phyloP scores from a whole-genome alignment of 1,140 invertebrate species.

The Pissodes strobi region DNA sequence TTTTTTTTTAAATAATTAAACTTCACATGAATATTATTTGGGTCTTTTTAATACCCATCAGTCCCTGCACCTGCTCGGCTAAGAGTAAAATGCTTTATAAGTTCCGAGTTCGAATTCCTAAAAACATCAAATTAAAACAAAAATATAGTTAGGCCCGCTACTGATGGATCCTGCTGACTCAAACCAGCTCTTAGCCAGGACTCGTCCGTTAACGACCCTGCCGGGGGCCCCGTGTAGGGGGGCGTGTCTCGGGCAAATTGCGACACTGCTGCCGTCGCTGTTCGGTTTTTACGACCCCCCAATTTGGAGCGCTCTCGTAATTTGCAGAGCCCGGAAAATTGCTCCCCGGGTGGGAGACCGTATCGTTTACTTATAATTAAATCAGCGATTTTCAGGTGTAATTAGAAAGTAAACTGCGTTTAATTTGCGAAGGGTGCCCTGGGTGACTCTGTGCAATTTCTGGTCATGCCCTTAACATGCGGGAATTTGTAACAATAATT shows the following conservation, averaged over 20 bases:
- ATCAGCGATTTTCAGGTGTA: constrained; percentile 13
- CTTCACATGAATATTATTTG: too few relatives aligned
- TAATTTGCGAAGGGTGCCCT: too few relatives aligned
- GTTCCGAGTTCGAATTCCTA: too few relatives aligned
- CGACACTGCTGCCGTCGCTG: constrained; percentile 31
- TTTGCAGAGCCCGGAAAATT: constrained; percentile 24
- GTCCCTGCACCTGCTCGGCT: too few relatives aligned
- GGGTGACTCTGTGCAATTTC: too few relatives aligned
- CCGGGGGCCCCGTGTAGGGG: constrained; percentile 22
- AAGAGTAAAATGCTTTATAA: too few relatives aligned
- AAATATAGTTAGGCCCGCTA: constrained; percentile 15
- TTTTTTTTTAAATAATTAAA: too few relatives aligned
- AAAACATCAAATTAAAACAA: too few relatives aligned
- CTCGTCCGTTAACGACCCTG: constrained; percentile 30
- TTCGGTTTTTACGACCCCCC: constrained; percentile 30
- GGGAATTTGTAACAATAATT: too few relatives aligned
- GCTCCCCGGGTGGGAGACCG: not conserved
- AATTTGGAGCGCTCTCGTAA: constrained; percentile 26
- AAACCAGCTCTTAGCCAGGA: constrained; percentile 11
- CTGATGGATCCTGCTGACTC: constrained; percentile 22
- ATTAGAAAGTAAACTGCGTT: constrained; percentile 13
- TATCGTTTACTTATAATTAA: constrained; percentile 26
- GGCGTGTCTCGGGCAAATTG: constrained; percentile 33
- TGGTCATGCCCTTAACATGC: too few relatives aligned
- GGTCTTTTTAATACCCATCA: too few relatives aligned